phyloP scores from a whole-genome alignment of 2,888 invertebrate genomes.

The Falcaria lacertinaria region DNA sequence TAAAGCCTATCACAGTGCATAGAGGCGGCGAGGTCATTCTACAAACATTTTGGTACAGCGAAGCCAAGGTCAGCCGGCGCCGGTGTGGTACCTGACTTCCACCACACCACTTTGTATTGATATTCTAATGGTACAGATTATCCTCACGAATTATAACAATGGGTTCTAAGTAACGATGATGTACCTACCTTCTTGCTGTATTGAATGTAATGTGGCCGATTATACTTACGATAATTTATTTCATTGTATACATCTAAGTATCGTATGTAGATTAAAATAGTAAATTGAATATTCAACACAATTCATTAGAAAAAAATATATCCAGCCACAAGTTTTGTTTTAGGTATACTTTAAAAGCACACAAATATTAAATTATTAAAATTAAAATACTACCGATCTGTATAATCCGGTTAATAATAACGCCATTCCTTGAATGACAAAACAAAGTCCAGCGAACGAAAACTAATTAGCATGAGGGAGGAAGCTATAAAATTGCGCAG shows the following conservation, averaged over 20 bases:
- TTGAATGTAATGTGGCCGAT: too few species aligned
- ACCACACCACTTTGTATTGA: constrained; percentile 29
- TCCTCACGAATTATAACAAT: constrained; percentile 11
- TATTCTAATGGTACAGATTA: constrained; percentile 33
- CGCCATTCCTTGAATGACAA: background rate
- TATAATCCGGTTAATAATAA: background rate
- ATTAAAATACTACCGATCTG: constrained; percentile 5
- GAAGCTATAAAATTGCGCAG: constrained; percentile 38
- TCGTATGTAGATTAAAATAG: too few species aligned
- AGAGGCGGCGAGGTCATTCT: constrained; percentile 59
- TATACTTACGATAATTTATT: too few species aligned
- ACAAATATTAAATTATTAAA: too few species aligned
- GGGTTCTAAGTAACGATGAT: background rate
- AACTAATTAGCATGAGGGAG: constrained; percentile 36
- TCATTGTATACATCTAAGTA: too few species aligned
- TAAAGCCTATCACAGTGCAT: constrained; percentile 55
- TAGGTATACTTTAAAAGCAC: too few species aligned
- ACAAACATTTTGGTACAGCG: constrained; percentile 58
- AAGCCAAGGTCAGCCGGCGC: constrained; percentile 49
- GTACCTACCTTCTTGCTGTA: constrained; percentile 5
- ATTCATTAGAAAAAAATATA: too few species aligned
- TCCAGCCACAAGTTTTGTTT: too few species aligned
- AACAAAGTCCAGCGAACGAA: constrained; percentile 18
- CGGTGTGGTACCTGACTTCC: constrained; percentile 31
- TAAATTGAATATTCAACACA: too few species aligned